A percentile compares a stretch with the other conserved stretches of the same genome.
phyloP scores from a whole-genome alignment of 2,888 invertebrate species.

The Nymphalis c-album region DNA sequence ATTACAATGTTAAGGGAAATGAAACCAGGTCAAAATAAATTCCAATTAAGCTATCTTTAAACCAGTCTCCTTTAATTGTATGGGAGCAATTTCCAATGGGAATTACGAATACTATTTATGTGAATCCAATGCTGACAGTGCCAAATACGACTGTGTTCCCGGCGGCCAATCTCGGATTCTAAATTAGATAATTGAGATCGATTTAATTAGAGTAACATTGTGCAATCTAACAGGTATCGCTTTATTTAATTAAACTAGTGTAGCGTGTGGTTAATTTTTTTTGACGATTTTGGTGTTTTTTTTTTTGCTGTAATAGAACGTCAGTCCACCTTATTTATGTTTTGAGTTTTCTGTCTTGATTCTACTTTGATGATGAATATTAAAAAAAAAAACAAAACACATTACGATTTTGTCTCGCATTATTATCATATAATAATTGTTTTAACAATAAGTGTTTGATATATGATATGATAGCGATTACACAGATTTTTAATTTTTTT shows the following conservation, averaged over 20 bases:
- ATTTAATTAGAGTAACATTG: conserved; percentile 46
- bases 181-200: conserved; percentile 45
- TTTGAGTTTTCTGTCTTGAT: too few species aligned
- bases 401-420: too few species aligned
- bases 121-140: conserved; percentile 42
- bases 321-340: too few species aligned
- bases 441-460: too few species aligned
- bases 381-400: too few species aligned
- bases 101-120: conserved; percentile 44
- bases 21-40: conserved; percentile 33
- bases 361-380: too few species aligned
- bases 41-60: conserved; percentile 31
- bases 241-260: conserved; percentile 29
- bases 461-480: too few species aligned
- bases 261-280: too few species aligned
- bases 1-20: conserved; percentile 35
- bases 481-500: too few species aligned
- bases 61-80: conserved; percentile 38
- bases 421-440: too few species aligned
- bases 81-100: conserved; percentile 39
- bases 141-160: conserved; percentile 44
- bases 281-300: too few species aligned
- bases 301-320: too few species aligned
- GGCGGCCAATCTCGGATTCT: conserved; percentile 40
- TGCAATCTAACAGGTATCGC: conserved; percentile 36